These are phyloP conservation scores for Cyphomyrus discorhynchus DNA, from an alignment of 2,113 vertebrate genomes.

Conservation along the genomic window DNA sequence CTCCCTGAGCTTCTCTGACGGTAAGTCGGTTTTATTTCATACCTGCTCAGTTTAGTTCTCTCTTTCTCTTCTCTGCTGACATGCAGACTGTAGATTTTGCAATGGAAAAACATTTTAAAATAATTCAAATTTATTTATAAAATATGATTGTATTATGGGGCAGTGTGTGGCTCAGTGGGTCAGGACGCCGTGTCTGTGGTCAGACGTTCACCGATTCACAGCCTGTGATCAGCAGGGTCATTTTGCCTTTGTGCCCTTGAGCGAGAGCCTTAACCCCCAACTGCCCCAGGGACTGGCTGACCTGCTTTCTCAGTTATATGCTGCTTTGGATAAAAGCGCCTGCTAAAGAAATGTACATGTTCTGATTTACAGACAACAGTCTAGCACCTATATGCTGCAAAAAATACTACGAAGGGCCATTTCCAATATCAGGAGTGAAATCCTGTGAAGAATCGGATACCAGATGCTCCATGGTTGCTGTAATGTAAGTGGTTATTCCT, in stretches of 20 bases:
- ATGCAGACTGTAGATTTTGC: not conserved
- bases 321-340: not conserved
- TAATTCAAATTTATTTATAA: not conserved
- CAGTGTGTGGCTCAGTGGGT: not conserved
- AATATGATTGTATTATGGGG: not conserved
- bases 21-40: not conserved
- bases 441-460: not conserved
- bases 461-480: not conserved
- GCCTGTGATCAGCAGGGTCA: too few species aligned
- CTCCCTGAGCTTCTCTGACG: not conserved
- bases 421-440: not conserved
- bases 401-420: not conserved
- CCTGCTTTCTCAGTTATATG: not conserved
- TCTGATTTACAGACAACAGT: not conserved
- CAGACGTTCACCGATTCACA: too few species aligned
- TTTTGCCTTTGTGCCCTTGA: not conserved
- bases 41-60: not conserved
- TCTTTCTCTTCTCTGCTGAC: not conserved
- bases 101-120: not conserved
- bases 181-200: too few species aligned
- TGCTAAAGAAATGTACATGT: not conserved
- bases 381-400: rapidly evolving
- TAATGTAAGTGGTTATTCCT: not conserved
- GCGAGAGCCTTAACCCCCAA: not conserved
- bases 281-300: not conserved